Evolutionary conservation across 2,888 invertebrate species (phyloP).

Genomic region (Watsonalla cultraria): DNA sequence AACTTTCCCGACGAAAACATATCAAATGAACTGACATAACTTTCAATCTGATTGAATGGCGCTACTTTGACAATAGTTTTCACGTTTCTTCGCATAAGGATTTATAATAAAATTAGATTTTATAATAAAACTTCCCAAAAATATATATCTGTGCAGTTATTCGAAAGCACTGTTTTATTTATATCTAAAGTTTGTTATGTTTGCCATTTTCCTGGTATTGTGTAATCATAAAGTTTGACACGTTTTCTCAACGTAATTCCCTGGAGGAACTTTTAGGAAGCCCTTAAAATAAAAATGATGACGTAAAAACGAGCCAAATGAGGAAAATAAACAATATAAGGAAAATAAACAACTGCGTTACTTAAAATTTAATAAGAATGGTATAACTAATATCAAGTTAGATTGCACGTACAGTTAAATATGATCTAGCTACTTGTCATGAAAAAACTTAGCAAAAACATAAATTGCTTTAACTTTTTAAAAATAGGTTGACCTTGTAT

Average conservation of each 20-base stretch:
- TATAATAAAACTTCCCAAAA: no score
- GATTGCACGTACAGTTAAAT: not conserved
- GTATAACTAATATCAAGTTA: not conserved
- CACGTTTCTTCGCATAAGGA: constrained; percentile 8
- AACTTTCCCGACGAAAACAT: constrained; percentile 49
- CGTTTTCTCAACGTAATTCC: no score
- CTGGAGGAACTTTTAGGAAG: not conserved
- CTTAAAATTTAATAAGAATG: not conserved
- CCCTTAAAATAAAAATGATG: not conserved
- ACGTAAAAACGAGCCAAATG: not conserved
- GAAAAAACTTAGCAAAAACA: no score
- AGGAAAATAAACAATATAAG: not conserved
- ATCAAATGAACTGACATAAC: constrained; percentile 26
- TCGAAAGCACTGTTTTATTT: constrained; percentile 5
- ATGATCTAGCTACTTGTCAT: no score
- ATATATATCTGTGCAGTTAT: no score
- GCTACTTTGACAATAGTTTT: constrained; percentile 20
- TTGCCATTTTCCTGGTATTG: constrained; percentile 3
- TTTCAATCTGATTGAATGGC: constrained; percentile 34
- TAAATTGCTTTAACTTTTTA: no score
- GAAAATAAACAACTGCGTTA: not conserved
- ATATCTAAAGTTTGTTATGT: constrained; percentile 13
- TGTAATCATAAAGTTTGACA: no score
- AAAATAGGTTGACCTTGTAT: no score
- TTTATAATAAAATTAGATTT: constrained; percentile 1